Conservation (phyloP, 2,113 vertebrate species). For the Pomatostomus ruficeps region DNA sequence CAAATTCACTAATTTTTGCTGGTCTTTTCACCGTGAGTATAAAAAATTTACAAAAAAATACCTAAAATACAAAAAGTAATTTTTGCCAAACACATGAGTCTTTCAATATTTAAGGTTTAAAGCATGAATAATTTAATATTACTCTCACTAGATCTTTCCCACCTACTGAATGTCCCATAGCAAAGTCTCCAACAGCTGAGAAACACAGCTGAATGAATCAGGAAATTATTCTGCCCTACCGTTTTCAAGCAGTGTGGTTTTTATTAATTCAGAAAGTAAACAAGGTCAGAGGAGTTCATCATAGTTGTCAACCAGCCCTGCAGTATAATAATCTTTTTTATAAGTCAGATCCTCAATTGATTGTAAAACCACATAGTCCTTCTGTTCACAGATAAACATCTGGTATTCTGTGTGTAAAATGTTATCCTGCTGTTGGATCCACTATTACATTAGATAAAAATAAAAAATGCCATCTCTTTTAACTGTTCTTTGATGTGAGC, state of each 20-base stretch:
- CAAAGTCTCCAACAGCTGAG: neutral
- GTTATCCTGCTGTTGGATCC: neutral
- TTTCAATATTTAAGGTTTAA: neutral
- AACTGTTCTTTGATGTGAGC: neutral
- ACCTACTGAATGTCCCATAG: neutral
- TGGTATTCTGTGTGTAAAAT: neutral
- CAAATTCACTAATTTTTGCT: neutral
- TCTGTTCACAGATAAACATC: conserved; percentile 18
- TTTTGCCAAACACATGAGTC: neutral
- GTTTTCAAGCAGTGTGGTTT: neutral
- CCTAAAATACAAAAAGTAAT: neutral
- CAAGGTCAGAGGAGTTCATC: conserved; percentile 20
- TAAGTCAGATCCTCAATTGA: neutral
- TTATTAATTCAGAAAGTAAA: conserved; percentile 22
- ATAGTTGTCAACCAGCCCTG: neutral
- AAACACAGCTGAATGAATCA: neutral
- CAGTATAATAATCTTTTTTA: neutral
- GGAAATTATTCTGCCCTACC: neutral
- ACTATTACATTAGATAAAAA: neutral
- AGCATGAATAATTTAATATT: neutral
- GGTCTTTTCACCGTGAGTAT: neutral
- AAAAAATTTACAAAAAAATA: neutral
- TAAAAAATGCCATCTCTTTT: neutral
- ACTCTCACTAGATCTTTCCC: neutral
- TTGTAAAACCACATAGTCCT: neutral